Percentiles rank a stretch among this genome's conserved stretches.
These are phyloP conservation scores for Netelia melanura DNA, from an alignment of 2,888 invertebrate species.

Conservation along the genomic window DNA sequence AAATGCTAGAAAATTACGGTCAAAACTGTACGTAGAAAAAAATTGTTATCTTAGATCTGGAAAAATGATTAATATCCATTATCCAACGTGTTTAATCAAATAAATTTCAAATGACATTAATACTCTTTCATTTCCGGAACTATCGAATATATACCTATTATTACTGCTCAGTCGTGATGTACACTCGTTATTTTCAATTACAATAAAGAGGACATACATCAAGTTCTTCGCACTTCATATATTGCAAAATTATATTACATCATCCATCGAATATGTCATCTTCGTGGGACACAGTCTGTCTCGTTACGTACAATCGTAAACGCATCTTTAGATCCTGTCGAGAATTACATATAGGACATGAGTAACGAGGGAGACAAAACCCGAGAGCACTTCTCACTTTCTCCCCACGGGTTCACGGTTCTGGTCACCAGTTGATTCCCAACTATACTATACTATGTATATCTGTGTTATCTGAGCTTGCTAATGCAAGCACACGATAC, in stretches of 20 bases:
- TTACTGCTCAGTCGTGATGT: too few relatives aligned
- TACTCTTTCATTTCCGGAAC: too few relatives aligned
- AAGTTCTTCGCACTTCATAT: neutral
- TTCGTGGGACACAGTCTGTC: neutral
- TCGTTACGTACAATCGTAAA: constrained; percentile 20
- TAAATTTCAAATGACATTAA: too few relatives aligned
- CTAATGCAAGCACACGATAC: neutral
- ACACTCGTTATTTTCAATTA: too few relatives aligned
- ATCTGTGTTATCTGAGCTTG: constrained; percentile 25
- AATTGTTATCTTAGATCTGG: too few relatives aligned
- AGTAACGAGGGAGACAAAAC: constrained; percentile 15
- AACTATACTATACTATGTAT: constrained; percentile 19
- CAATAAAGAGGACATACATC: neutral
- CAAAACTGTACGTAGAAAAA: too few relatives aligned
- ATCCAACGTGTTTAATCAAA: too few relatives aligned
- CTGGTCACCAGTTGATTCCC: constrained; percentile 28
- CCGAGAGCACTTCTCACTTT: constrained; percentile 55
- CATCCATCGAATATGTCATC: neutral
- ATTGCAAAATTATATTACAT: neutral
- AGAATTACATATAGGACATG: neutral
- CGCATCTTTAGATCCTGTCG: constrained; percentile 24
- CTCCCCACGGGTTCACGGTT: constrained; percentile 32
- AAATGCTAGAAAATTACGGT: too few relatives aligned
- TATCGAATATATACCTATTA: too few relatives aligned
- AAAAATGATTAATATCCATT: too few relatives aligned